A percentile compares a stretch with the other conserved stretches of the same genome.
These are phyloP conservation scores for Pocillopora damicornis DNA, from an alignment of 64 coral and sea anemone species.

Conservation along the genomic window DNA sequence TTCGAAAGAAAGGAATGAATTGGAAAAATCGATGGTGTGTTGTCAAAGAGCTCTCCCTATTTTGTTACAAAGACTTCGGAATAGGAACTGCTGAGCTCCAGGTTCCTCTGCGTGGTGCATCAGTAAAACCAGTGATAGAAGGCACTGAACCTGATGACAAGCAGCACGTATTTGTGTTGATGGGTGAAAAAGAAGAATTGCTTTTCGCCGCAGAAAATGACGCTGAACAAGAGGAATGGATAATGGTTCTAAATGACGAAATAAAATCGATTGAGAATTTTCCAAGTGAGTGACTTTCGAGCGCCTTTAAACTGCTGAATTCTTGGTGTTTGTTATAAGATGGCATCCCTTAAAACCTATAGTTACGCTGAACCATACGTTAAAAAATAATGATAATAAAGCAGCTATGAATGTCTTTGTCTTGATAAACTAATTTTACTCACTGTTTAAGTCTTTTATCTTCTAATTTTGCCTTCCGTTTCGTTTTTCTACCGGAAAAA, in stretches of 20 bases:
- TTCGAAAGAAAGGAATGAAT: constrained; percentile 68
- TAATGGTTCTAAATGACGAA: constrained; percentile 73
- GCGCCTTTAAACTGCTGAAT: no score
- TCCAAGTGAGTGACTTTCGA: background rate
- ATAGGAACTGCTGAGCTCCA: constrained; percentile 57
- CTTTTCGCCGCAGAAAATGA: constrained; percentile 85
- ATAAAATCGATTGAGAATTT: constrained; percentile 6
- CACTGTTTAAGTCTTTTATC: no score
- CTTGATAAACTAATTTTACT: no score
- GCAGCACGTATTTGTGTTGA: constrained; percentile 63
- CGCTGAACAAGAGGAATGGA: constrained; percentile 81
- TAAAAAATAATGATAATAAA: no score
- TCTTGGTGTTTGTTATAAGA: no score
- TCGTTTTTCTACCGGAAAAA: no score
- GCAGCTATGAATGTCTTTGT: no score
- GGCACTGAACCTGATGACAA: constrained; percentile 20
- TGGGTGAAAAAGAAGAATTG: constrained; percentile 49
- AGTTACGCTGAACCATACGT: no score
- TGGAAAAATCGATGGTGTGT: constrained; percentile 95
- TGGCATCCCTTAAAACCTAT: no score
- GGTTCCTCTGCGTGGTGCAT: constrained; percentile 56
- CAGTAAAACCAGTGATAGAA: constrained; percentile 43
- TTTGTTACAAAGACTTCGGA: constrained; percentile 86
- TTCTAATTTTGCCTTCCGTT: no score
- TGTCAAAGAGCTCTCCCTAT: constrained; percentile 69